A percentile compares a stretch with the other conserved stretches of the same genome.
These are phyloP conservation scores for Ctenopoma multispine DNA, from an alignment of 2,797 vertebrate species.

Conservation along the genomic window DNA sequence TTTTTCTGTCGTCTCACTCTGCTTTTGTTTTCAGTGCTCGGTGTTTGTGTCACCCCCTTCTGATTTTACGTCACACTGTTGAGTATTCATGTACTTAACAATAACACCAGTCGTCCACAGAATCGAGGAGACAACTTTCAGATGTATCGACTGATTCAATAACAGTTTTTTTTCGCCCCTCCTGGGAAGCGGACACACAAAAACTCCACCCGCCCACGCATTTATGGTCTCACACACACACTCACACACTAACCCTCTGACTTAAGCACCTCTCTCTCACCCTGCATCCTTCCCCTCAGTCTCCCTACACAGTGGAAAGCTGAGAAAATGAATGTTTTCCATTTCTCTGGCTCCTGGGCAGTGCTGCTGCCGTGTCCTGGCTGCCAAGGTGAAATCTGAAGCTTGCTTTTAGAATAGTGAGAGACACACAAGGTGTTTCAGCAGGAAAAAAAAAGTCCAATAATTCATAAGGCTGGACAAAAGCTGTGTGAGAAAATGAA, in stretches of 20 bases:
- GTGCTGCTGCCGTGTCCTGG: constrained; percentile 27
- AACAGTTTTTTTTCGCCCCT: constrained; percentile 13
- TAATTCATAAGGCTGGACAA: constrained; percentile 42
- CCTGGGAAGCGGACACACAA: constrained; percentile 10
- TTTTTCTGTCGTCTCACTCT: constrained; percentile 23
- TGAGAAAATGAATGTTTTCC: constrained; percentile 71
- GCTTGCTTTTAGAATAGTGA: constrained; percentile 38
- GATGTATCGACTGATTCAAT: constrained; percentile 24
- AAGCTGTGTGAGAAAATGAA: constrained; percentile 39
- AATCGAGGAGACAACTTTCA: constrained; percentile 35
- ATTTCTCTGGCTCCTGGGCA: constrained; percentile 48
- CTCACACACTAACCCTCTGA: constrained; percentile 24
- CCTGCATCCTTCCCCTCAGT: constrained; percentile 26
- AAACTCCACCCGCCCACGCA: constrained; percentile 20
- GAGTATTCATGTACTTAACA: neutral
- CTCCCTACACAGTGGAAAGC: constrained; percentile 51
- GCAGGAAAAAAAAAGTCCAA: neutral
- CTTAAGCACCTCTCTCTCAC: constrained; percentile 39
- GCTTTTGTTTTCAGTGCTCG: constrained; percentile 7
- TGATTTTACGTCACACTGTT: neutral
- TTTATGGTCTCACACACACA: constrained; percentile 19
- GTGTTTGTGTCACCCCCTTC: neutral
- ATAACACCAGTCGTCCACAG: constrained; percentile 9
- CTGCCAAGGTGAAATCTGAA: constrained; percentile 67
- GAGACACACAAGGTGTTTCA: constrained; percentile 21